Base-by-base conservation (phyloP, 1,140 invertebrate genomes). In the Zeugodacus cucurbitae region DNA sequence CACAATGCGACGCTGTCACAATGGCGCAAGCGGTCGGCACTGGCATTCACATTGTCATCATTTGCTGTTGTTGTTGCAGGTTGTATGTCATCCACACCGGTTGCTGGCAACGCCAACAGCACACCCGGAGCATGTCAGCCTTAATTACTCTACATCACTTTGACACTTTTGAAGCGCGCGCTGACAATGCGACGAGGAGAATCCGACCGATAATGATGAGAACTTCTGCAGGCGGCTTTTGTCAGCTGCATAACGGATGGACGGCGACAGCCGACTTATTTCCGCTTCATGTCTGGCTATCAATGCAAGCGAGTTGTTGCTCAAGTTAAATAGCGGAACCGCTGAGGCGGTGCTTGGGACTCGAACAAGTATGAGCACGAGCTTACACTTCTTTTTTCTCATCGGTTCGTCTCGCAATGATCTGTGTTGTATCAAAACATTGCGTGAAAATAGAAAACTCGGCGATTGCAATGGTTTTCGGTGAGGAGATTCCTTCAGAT, bases 81-180 rank as follows among this genome's bases (percentile, higher is more conserved):
- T 14, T 11, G 58, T n/a, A 59, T 37, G 67, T 70, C 67, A 74
- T 74, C 67, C 34, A 74, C 67, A 74, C 67, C 34, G 67, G 5
- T 41, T 41, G 5, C 67, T 1, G 20, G 20, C 34, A 41, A 4
- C 67, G 8, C 32, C 67, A 74, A 37, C 67, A 74, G 41, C 67
- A 41, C 34, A 10, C 67, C 34, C 32, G 32, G 7, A 37, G 67
- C 67, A 74, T 74, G 67, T 37, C 32, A 37, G 34, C 67, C 67
- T 37, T 74, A 74, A 74, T 74, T 74, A 74, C 67, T 41, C 34
- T 74, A 32, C 67, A 74, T 37, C 67, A 74, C 67, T 41, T 74
- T 74, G 67, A 74, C 67, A 74, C 67, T 74, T 74, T 22, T 74
- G 67, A 32, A 74, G 67, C 67, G 67, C 34, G 67, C 34, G 67